Conservation (phyloP, 2,113 vertebrate species). For the Cyrtonyx montezumae region DNA sequence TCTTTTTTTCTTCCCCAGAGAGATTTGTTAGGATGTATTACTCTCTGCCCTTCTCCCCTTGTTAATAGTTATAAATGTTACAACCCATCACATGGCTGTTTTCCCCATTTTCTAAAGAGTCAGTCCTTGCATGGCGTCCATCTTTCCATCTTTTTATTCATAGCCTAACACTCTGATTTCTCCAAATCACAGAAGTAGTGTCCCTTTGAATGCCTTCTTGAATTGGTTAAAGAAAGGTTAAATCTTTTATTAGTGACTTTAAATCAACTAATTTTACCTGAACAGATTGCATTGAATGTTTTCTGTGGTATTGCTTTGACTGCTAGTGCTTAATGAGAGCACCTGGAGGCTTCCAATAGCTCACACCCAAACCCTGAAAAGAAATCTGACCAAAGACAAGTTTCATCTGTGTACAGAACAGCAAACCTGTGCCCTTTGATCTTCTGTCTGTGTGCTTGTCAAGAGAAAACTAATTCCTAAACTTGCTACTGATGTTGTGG, state of each 20-base stretch:
- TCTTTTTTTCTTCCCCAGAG: background rate
- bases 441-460: background rate
- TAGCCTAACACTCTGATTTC: background rate
- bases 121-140: background rate
- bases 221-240: background rate
- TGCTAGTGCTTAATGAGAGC: background rate
- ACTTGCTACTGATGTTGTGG: background rate
- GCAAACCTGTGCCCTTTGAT: background rate
- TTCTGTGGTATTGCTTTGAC: background rate
- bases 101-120: background rate
- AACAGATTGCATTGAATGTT: background rate
- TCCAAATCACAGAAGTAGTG: background rate
- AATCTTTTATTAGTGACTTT: background rate
- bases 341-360: background rate
- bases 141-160: background rate
- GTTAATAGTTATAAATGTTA: background rate
- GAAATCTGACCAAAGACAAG: background rate
- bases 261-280: background rate
- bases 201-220: background rate
- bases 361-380: background rate
- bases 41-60: background rate
- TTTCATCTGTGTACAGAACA: background rate
- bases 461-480: background rate
- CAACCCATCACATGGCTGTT: background rate
- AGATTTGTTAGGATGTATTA: background rate